Base-by-base conservation (phyloP, 2,888 invertebrate species). In the Orthonevra nobilis region DNA sequence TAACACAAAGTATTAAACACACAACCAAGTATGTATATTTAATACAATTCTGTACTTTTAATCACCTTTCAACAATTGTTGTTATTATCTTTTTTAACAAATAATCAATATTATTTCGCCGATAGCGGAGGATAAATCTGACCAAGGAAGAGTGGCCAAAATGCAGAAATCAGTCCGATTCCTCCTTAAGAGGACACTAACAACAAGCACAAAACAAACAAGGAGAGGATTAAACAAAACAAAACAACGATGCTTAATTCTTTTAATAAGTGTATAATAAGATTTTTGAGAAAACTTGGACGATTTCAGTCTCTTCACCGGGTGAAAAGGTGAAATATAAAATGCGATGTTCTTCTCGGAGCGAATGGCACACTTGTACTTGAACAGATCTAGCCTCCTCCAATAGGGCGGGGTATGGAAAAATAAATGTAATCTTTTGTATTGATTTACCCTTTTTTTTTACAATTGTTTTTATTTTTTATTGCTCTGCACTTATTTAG, bases 351-450 rank as follows among this genome's bases (percentile, higher is more conserved):
- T n/a, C 23, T 30, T 50, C 30, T 63, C 38, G 30, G 10, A 52
- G 54, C 20, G 50, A 54, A 63, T 48, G 38, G 10, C 46, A 63
- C 30, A 28, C 26, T 40, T 15, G 32, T 7, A 36, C 32, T 64
- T 68, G 52, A 32, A 23, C 23, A 54, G 9, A 28, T 68, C 56
- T 56, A 20, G 5, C 3, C n/a, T 28, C 52, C 32, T 48, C 54
- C 10, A 46, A 12, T 23, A 54, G 48, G 52, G 23, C 46, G 30
- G 52, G 38, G 46, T 63, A 75, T 69, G 61, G 63, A 74, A 74
- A 74, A 74, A 74, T 74, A 74, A 74, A 74, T 68, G 34, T 63
- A n/a, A n/a, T n/a, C n/a, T n/a, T n/a, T n/a, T n/a, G n/a, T 61
- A 56, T 54, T 34, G 20, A 10, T 32, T 54, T 38, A 28, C 19